phyloP scores from a whole-genome alignment of 2,113 vertebrate species.

The Saguinus midas region DNA sequence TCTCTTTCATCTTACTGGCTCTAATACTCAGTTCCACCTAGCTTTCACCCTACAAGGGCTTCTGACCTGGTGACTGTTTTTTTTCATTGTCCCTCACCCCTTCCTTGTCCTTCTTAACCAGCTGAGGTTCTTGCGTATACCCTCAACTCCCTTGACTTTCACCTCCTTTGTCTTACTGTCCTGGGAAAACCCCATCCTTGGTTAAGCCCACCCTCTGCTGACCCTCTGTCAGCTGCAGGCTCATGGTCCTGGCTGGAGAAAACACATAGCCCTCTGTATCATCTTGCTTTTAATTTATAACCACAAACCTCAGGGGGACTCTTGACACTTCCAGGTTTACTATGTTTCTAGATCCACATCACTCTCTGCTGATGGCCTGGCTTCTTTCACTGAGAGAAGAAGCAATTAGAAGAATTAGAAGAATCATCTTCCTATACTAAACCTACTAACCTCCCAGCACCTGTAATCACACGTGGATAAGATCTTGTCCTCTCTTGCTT shows the following conservation, averaged over 20 bases:
- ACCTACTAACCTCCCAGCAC: no score
- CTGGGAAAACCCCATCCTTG: not conserved
- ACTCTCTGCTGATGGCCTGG: not conserved
- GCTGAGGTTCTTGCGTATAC: not conserved
- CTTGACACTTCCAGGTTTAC: not conserved
- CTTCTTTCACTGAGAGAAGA: not conserved
- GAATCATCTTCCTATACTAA: not conserved
- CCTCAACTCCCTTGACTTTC: not conserved
- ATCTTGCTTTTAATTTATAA: not conserved
- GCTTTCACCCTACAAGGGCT: not conserved
- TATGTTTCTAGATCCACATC: not conserved
- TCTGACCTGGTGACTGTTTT: not conserved
- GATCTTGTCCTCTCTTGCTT: not conserved
- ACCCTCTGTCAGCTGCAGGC: not conserved
- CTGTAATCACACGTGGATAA: accelerated
- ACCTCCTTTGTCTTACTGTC: not conserved
- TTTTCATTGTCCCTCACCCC: not conserved
- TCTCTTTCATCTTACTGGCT: not conserved
- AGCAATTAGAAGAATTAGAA: not conserved
- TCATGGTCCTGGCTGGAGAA: not conserved
- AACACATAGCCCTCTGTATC: not conserved
- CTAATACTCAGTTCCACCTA: not conserved
- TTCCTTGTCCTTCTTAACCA: not conserved
- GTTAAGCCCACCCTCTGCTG: not conserved
- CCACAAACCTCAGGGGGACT: not conserved